These are phyloP conservation scores for Ormia ochracea DNA, from an alignment of 2,888 invertebrate species.

Conservation along the genomic window DNA sequence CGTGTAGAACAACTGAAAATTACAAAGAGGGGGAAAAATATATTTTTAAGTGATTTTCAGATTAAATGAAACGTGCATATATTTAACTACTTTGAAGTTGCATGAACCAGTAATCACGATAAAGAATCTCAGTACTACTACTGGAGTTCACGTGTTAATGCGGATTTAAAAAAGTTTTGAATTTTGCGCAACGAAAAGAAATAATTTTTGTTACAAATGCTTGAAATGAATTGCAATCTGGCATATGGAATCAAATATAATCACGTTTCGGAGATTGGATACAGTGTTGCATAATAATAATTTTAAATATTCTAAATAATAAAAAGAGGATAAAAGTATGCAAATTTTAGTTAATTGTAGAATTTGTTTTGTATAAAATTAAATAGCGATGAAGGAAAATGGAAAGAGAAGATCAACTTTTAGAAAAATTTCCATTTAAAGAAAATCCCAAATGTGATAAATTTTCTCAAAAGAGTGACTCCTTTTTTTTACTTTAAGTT, in stretches of 20 bases:
- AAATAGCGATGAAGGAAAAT: no score
- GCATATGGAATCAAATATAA: neutral
- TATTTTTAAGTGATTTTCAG: neutral
- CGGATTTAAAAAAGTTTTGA: slow-evolving; percentile 27
- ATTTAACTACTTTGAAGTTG: slow-evolving; percentile 36
- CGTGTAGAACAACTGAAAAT: slow-evolving; percentile 16
- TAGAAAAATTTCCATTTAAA: no score
- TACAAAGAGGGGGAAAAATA: neutral
- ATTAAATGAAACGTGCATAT: slow-evolving; percentile 24
- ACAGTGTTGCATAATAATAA: neutral
- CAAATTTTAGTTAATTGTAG: no score
- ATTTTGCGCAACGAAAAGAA: slow-evolving; percentile 6
- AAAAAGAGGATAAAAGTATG: no score
- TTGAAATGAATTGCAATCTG: neutral
- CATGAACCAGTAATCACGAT: slow-evolving; percentile 32
- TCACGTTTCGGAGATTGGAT: neutral
- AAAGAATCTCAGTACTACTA: slow-evolving; percentile 31
- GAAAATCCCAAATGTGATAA: no score
- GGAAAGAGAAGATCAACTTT: no score
- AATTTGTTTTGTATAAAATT: no score
- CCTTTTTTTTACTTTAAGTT: no score
- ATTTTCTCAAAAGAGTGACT: no score
- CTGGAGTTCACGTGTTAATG: slow-evolving; percentile 52
- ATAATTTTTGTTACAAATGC: slow-evolving; percentile 2
- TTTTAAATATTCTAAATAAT: neutral